Evolutionary conservation across 2,888 invertebrate species (phyloP).

Genomic region (Stegana nigrithorax): DNA sequence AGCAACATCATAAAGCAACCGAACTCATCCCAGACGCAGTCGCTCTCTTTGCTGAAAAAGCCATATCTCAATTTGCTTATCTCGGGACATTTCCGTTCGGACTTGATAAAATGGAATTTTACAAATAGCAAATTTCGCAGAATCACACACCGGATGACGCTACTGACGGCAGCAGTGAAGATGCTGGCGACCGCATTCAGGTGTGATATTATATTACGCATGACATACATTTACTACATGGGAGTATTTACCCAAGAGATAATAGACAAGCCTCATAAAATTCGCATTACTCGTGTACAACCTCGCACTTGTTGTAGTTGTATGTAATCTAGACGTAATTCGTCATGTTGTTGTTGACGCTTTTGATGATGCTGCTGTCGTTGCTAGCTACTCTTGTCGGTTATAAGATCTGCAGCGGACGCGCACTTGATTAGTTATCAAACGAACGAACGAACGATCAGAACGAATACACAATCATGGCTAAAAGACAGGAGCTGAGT

Average conservation of each 20-base stretch:
- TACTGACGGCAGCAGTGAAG: no score
- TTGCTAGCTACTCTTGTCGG: neutral
- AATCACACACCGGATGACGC: no score
- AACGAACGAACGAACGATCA: slow-evolving; percentile 10
- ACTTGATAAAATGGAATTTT: no score
- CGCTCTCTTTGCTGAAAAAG: no score
- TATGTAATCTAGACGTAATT: neutral
- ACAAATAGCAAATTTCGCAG: no score
- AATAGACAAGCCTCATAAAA: slow-evolving; percentile 1
- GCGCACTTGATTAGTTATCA: neutral
- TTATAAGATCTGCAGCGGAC: slow-evolving; percentile 1
- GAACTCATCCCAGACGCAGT: no score
- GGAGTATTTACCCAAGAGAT: neutral
- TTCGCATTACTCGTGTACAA: neutral
- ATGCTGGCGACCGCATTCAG: no score
- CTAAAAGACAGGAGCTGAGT: neutral
- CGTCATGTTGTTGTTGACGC: neutral
- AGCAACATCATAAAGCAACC: no score
- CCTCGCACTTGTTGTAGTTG: slow-evolving; percentile 1
- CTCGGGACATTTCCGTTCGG: no score
- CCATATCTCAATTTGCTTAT: no score
- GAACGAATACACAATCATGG: neutral
- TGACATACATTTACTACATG: neutral
- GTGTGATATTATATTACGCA: no score
- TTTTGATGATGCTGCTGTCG: slow-evolving; percentile 7